Conservation (phyloP, 2,797 vertebrate species). For the Rhincodon typus region DNA sequence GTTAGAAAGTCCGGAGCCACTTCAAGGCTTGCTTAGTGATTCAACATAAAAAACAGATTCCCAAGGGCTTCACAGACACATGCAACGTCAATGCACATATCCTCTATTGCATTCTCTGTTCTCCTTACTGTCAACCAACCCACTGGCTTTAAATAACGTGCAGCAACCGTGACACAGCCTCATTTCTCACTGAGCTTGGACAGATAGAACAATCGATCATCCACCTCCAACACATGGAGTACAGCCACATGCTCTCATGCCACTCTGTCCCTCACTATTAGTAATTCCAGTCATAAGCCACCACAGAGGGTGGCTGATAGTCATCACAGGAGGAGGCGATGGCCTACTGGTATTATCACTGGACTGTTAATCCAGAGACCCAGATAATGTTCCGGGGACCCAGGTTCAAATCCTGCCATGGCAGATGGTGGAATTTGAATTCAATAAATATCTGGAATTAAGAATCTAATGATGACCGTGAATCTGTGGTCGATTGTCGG, state of each 20-base stretch:
- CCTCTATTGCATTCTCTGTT: conserved; percentile 49
- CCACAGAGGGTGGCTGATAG: not conserved
- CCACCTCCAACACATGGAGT: conserved; percentile 59
- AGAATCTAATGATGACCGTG: too few relatives aligned
- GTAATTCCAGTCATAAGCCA: not conserved
- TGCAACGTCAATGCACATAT: conserved; percentile 42
- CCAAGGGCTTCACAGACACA: conserved; percentile 47
- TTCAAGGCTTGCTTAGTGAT: conserved; percentile 41
- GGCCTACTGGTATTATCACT: too few relatives aligned
- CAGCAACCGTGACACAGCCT: conserved; percentile 48
- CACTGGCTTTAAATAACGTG: conserved; percentile 44
- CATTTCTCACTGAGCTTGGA: conserved; percentile 71
- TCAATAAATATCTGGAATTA: too few relatives aligned
- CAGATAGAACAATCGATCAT: conserved; percentile 70
- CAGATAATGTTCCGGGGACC: too few relatives aligned
- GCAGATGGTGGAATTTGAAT: too few relatives aligned
- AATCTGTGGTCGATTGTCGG: too few relatives aligned
- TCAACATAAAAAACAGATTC: conserved; percentile 44
- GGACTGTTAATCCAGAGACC: too few relatives aligned
- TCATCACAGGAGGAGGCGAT: too few relatives aligned
- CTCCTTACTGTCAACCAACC: conserved; percentile 51
- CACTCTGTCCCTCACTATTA: not conserved
- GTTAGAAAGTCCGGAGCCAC: conserved; percentile 53
- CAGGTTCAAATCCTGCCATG: too few relatives aligned
- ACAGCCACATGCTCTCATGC: conserved; percentile 50